Percentiles rank a stretch among this genome's conserved stretches.
phyloP scores from a whole-genome alignment of 2,797 vertebrate genomes.

The Mormyrops boulengeri region DNA sequence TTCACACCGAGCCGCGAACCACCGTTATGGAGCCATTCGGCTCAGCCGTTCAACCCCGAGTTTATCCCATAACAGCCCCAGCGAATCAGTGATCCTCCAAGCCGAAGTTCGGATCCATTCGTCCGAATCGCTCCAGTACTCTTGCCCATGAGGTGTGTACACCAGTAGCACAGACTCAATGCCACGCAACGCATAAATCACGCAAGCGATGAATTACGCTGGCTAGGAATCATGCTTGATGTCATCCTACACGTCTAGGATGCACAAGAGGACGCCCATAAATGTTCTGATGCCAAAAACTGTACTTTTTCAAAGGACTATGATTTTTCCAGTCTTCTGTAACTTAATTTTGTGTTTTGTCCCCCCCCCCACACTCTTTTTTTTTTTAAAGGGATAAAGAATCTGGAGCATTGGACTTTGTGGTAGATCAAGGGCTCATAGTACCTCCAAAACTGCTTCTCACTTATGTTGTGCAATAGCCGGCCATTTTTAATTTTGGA shows the following conservation, averaged over 20 bases:
- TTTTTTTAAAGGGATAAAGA: not conserved
- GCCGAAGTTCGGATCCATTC: constrained; percentile 49
- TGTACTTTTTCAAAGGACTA: not conserved
- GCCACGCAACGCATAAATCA: constrained; percentile 24
- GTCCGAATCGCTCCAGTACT: constrained; percentile 12
- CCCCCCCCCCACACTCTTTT: not conserved
- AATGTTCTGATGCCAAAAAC: constrained; percentile 38
- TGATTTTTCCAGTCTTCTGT: constrained; percentile 2
- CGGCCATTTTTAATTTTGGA: constrained; percentile 32
- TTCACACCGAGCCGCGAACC: not conserved
- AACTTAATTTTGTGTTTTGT: constrained; percentile 10
- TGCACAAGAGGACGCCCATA: constrained; percentile 40
- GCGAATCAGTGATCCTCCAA: constrained; percentile 33
- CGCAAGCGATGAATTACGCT: not conserved
- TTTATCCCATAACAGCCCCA: constrained; percentile 26
- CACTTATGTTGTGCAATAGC: constrained; percentile 50
- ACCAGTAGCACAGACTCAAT: constrained; percentile 42
- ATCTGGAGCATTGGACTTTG: constrained; percentile 14
- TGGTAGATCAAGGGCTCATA: constrained; percentile 65
- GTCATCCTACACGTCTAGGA: not conserved
- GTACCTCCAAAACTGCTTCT: constrained; percentile 43
- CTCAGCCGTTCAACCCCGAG: not conserved
- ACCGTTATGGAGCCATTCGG: not conserved
- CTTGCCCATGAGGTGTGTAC: constrained; percentile 27
- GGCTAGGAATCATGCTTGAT: not conserved